Percentiles rank a stretch among this genome's conserved stretches.
Conservation (phyloP, 2,113 vertebrate genomes). For the Corvus moneduloides region DNA sequence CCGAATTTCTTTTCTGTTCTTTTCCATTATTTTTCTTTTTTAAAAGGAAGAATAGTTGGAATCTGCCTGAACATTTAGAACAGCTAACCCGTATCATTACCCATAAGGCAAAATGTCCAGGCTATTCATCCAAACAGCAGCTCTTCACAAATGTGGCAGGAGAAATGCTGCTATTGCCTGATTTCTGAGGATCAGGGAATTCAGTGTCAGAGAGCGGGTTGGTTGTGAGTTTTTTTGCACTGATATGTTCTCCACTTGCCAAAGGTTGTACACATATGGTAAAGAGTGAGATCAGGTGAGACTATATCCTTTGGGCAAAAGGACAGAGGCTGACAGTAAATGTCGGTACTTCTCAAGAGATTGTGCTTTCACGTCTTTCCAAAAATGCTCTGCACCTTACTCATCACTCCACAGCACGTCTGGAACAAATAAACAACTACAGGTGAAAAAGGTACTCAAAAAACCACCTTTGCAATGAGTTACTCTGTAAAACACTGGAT, state of each 20-base stretch:
- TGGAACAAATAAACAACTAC: background rate
- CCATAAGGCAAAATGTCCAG: background rate
- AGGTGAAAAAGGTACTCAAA: background rate
- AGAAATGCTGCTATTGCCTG: background rate
- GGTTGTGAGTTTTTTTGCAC: background rate
- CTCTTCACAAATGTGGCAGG: background rate
- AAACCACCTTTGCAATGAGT: accelerated
- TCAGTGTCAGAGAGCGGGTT: no score
- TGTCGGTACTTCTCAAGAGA: background rate
- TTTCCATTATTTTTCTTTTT: background rate
- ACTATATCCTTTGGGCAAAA: background rate
- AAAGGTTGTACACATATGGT: background rate
- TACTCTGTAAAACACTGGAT: background rate
- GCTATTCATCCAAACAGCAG: background rate
- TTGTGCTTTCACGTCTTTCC: background rate
- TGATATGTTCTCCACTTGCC: background rate
- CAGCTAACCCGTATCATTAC: background rate
- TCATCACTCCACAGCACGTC: background rate
- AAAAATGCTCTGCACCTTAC: background rate
- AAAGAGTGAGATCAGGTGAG: background rate
- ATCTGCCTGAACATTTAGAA: background rate
- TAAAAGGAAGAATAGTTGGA: background rate
- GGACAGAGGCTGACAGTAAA: background rate
- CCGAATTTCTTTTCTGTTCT: background rate
- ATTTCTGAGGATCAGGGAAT: background rate